Conservation (phyloP, 37 sponge, comb jelly and placozoan genomes). For the Amphimedon queenslandica region DNA sequence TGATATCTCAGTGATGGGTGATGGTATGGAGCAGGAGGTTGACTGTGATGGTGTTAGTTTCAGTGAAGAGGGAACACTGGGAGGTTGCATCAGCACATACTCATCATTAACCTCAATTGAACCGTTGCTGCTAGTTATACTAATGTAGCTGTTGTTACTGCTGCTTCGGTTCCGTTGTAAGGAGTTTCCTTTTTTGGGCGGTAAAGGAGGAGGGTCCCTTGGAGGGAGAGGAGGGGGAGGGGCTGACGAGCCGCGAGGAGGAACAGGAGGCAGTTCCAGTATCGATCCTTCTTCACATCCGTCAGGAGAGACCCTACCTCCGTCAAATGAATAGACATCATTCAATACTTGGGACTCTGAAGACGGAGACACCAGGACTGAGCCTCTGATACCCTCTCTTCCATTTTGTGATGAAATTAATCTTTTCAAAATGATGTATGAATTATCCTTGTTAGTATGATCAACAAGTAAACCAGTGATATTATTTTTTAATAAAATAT, state of each 20-base stretch:
- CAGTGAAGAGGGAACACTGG: background rate
- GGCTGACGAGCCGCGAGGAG: background rate
- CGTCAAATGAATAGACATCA: background rate
- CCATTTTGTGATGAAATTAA: constrained; percentile 4
- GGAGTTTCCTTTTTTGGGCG: background rate
- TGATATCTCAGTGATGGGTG: background rate
- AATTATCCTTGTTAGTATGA: constrained; percentile 24
- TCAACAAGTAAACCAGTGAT: constrained; percentile 12
- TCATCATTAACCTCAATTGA: constrained; percentile 23
- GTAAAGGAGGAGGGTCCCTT: constrained; percentile 5
- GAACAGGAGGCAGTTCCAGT: constrained; percentile 21
- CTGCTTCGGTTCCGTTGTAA: background rate
- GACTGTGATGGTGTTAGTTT: background rate
- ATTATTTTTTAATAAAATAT: constrained; percentile 6
- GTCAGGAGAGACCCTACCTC: background rate
- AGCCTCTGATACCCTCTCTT: background rate
- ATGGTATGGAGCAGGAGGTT: background rate
- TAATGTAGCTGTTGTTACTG: background rate
- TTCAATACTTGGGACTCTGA: background rate
- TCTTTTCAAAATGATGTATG: constrained; percentile 42
- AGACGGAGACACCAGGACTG: background rate
- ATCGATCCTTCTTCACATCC: background rate
- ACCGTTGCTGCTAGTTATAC: background rate
- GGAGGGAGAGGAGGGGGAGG: constrained; percentile 9
- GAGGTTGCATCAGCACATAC: constrained; percentile 45